phyloP scores from a whole-genome alignment of 2,797 vertebrate genomes.

The Onychomys leucogaster region DNA sequence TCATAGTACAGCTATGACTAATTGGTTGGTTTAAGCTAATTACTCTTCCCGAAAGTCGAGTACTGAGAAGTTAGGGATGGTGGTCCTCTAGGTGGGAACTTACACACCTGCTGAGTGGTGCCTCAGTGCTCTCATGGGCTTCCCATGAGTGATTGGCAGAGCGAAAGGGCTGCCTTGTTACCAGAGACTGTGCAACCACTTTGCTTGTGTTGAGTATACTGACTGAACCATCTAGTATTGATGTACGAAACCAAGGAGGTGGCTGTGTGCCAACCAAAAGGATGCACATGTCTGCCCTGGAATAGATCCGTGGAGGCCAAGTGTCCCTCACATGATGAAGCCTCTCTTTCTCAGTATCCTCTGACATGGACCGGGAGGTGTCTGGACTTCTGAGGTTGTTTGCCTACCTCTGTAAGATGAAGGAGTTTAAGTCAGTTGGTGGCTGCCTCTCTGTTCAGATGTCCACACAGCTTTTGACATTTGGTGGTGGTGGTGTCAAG shows the following conservation, averaged over 20 bases:
- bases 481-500: no score
- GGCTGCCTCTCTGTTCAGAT: background rate
- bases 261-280: background rate
- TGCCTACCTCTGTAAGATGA: background rate
- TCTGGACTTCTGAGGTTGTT: background rate
- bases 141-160: background rate
- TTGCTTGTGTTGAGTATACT: no score
- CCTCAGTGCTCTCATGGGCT: background rate
- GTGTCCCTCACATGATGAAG: background rate
- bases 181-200: background rate
- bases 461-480: background rate
- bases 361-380: background rate
- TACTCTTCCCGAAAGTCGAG: slow-evolving; percentile 22
- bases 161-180: background rate
- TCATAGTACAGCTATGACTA: slow-evolving; percentile 40
- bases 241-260: background rate
- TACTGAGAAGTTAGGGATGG: background rate
- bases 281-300: background rate
- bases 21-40: background rate
- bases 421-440: background rate
- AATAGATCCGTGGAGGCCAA: no score
- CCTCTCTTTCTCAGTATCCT: background rate
- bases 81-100: background rate
- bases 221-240: background rate
- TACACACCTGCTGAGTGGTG: background rate